Percentiles rank a stretch among this genome's conserved stretches.
Evolutionary conservation across 2,888 invertebrate genomes (phyloP).

Genomic region (Panopea generosa): DNA sequence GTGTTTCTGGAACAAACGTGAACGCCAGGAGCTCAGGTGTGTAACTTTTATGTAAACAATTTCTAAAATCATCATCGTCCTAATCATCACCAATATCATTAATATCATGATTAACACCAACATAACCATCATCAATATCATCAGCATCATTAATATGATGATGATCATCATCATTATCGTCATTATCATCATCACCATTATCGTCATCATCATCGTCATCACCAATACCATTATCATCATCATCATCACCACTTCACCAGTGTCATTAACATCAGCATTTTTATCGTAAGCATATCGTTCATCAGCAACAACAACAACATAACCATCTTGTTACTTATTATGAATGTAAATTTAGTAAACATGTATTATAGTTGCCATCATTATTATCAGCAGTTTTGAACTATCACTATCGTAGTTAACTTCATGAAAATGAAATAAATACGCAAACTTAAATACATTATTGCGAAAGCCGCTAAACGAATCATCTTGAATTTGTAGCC

Average conservation of each 20-base stretch:
- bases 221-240: too few relatives aligned
- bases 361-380: not conserved
- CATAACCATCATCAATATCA: slow-evolving; percentile 20
- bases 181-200: slow-evolving; percentile 13
- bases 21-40: slow-evolving; percentile 57
- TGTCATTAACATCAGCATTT: not conserved
- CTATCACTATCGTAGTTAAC: too few relatives aligned
- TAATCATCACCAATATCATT: slow-evolving; percentile 32
- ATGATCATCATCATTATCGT: slow-evolving; percentile 1
- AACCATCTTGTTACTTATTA: slow-evolving; percentile 25
- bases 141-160: slow-evolving; percentile 10
- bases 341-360: not conserved
- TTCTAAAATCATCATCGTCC: too few relatives aligned
- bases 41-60: too few relatives aligned
- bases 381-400: not conserved
- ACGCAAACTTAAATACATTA: too few relatives aligned
- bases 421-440: too few relatives aligned
- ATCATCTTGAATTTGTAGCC: slow-evolving; percentile 14
- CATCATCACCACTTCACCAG: too few relatives aligned
- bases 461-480: too few relatives aligned
- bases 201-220: slow-evolving; percentile 7
- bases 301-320: slow-evolving; percentile 23
- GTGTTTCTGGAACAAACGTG: slow-evolving; percentile 62
- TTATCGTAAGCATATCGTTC: not conserved
- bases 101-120: slow-evolving; percentile 30